These are phyloP conservation scores for Oreortyx pictus DNA, from an alignment of 2,797 vertebrate genomes.

Conservation along the genomic window DNA sequence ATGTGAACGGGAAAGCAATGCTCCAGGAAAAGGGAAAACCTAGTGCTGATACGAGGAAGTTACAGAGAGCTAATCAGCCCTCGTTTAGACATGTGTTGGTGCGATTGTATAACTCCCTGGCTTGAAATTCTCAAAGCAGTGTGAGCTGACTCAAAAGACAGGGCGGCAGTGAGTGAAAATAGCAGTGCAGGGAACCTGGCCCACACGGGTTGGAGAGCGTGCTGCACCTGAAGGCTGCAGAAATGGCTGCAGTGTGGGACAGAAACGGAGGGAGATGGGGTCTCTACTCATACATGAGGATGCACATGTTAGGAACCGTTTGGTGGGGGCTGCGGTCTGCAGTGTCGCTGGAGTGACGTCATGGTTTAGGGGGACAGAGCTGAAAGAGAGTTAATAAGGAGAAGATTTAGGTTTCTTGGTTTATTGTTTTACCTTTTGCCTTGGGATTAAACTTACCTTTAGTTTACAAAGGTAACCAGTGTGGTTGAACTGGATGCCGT, in stretches of 20 bases:
- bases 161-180: neutral
- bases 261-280: neutral
- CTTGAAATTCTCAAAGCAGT: neutral
- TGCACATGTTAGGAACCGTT: neutral
- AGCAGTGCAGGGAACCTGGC: neutral
- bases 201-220: neutral
- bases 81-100: conserved; percentile 19
- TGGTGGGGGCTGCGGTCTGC: neutral
- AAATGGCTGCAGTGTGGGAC: neutral
- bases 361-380: neutral
- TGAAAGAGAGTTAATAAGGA: neutral
- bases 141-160: neutral
- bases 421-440: neutral
- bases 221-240: neutral
- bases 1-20: neutral
- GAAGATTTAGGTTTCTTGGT: neutral
- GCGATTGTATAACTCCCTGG: neutral
- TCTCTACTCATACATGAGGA: neutral
- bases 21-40: neutral
- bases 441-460: neutral
- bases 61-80: conserved; percentile 2
- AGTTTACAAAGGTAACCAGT: neutral
- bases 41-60: neutral
- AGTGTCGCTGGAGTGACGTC: neutral
- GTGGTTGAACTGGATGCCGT: neutral